Evolutionary conservation across 2,888 invertebrate species (phyloP).

Genomic region (Polylopha cassiicola): DNA sequence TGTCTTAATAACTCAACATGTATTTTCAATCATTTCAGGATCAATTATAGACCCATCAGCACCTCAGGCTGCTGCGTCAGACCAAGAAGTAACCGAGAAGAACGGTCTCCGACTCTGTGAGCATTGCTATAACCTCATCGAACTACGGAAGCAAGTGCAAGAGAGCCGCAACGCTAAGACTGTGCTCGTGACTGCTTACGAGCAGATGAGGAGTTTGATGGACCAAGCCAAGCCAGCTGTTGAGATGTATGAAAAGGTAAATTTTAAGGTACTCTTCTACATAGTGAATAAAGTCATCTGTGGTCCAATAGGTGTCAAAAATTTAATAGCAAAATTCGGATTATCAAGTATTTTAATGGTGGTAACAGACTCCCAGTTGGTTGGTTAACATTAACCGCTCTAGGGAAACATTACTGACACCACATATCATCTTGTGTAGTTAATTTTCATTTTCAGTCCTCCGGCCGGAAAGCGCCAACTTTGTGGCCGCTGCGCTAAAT

Average conservation of each 20-base stretch:
- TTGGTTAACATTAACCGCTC: no score
- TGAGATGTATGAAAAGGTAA: constrained; percentile 80
- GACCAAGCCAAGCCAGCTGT: constrained; percentile 84
- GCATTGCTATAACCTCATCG: constrained; percentile 88
- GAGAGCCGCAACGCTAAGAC: constrained; percentile 89
- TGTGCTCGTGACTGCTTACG: constrained; percentile 87
- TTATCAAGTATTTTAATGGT: no score
- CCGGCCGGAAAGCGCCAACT: no score
- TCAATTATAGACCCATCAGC: constrained; percentile 69
- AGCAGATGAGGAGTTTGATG: constrained; percentile 86
- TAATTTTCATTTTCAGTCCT: no score
- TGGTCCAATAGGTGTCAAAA: no score
- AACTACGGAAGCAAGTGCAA: constrained; percentile 86
- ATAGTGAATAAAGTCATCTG: no score
- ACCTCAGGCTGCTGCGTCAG: constrained; percentile 39
- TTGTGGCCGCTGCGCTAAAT: no score
- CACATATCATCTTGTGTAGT: no score
- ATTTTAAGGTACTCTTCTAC: no score
- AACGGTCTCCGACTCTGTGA: constrained; percentile 82
- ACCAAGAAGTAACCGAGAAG: constrained; percentile 69
- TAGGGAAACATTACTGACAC: no score
- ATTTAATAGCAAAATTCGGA: no score
- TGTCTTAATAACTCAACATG: neutral
- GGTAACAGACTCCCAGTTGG: no score
- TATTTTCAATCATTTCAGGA: constrained; percentile 39